phyloP scores from a whole-genome alignment of 2,797 vertebrate genomes.

The Numenius phaeopus region DNA sequence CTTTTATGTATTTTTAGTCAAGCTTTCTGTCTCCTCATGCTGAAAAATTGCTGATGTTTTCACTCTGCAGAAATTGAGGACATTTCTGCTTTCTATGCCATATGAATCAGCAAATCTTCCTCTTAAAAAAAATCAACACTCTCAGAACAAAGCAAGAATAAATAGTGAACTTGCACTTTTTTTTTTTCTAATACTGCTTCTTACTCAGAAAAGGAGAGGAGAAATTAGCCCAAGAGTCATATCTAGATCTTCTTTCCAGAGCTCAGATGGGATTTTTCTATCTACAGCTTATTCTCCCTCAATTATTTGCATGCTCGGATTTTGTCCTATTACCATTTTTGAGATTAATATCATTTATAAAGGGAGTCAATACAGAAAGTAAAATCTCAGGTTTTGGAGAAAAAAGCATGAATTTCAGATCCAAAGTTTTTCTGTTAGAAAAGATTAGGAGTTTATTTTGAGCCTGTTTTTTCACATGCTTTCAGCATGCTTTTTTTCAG shows the following conservation, averaged over 20 bases:
- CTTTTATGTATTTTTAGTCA: constrained; percentile 68
- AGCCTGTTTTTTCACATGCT: not conserved
- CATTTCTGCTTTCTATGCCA: constrained; percentile 35
- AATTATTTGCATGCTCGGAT: not conserved
- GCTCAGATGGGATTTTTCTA: not conserved
- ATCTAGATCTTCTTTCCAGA: not conserved
- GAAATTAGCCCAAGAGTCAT: not conserved
- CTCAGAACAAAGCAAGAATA: constrained; percentile 13
- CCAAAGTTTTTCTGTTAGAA: not conserved
- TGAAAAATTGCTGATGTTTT: constrained; percentile 70
- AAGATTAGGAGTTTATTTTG: not conserved
- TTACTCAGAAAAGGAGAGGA: not conserved
- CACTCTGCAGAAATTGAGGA: constrained; percentile 54
- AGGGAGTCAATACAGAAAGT: not conserved
- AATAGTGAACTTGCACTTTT: not conserved
- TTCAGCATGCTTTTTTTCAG: not conserved
- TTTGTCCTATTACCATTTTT: not conserved
- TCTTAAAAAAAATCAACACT: constrained; percentile 1
- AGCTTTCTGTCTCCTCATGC: constrained; percentile 58
- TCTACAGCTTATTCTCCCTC: not conserved
- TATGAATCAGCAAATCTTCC: constrained; percentile 60
- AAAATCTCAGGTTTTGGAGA: not conserved
- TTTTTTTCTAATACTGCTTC: not conserved
- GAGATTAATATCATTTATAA: not conserved
- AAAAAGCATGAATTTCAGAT: not conserved